Base-by-base conservation (phyloP, 1,140 invertebrate genomes). In the Diachasmimorpha longicaudata region DNA sequence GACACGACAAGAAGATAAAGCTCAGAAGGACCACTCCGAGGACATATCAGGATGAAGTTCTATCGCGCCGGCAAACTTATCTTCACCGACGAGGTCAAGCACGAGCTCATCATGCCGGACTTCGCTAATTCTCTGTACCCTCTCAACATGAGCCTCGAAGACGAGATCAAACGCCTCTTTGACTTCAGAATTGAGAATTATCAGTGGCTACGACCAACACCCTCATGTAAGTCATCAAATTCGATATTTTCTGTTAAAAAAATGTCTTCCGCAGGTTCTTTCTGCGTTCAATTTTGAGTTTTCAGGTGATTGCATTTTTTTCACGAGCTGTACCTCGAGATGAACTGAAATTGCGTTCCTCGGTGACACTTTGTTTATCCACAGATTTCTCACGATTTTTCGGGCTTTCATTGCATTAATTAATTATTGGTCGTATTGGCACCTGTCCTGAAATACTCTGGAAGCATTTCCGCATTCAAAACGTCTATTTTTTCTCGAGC, bases 141-240 rank as follows among this genome's bases (percentile, higher is more conserved):
- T 1, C 77, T 83, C n/a, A 86, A 86, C 21, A 79, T 78, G 6
- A 86, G 85, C 11, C 69, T 86, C 13, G 81, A 85, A 2, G 85
- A 86, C 0, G 85, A 86, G 31, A 73, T 86, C 6, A 80, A 78
- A 14, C 76, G 85, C 52, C 79, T 86, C 0, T 86, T 86, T 52
- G 58, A 67, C 19, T 55, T 19, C 58, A 13, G 58, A 10, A 25
- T 63, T 11, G 19, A 63, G 4, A 67, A 84, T 44, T 82, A 78
- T 25, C 55, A 75, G 6, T 79, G 14, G 37, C n/a, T 25, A 67
- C 70, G 68, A 66, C 46, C 31, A 69, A 46, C 9, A 11, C 36
- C 39, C 31, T 67, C 9, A 72, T 25, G 68, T 71, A 58, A 69
- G 72, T 63, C 55, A 36, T 36, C 66, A 72, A 67, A 58, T 76